phyloP scores from a whole-genome alignment of 2,888 invertebrate species.

The Phalera bucephala region DNA sequence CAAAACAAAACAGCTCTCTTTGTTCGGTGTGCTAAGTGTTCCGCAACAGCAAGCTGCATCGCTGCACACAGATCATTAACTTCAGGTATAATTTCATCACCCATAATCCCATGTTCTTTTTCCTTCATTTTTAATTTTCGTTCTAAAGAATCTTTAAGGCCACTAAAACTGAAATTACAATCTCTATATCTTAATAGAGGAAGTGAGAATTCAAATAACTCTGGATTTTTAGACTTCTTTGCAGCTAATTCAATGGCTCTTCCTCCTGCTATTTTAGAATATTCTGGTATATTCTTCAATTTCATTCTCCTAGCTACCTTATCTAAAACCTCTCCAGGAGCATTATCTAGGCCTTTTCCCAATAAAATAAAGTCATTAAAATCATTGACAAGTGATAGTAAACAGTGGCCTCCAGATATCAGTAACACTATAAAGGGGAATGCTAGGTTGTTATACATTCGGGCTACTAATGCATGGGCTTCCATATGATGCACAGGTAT shows the following conservation, averaged over 20 bases:
- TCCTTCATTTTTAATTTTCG: constrained; percentile 84
- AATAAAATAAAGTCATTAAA: constrained; percentile 90
- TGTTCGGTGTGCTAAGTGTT: constrained; percentile 91
- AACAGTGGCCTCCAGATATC: constrained; percentile 96
- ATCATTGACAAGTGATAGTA: constrained; percentile 88
- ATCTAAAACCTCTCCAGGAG: constrained; percentile 97
- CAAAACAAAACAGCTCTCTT: constrained; percentile 92
- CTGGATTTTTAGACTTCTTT: constrained; percentile 83
- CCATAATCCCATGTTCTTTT: constrained; percentile 75
- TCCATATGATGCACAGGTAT: constrained; percentile 99
- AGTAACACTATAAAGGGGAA: constrained; percentile 96
- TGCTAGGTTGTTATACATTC: constrained; percentile 87
- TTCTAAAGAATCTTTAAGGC: constrained; percentile 86
- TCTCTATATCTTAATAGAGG: constrained; percentile 86
- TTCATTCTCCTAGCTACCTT: constrained; percentile 95
- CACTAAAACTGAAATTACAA: constrained; percentile 96
- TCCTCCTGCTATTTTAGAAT: constrained; percentile 90
- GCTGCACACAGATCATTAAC: constrained; percentile 93
- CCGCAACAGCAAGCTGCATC: constrained; percentile 88
- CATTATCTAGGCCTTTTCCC: constrained; percentile 91
- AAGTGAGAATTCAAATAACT: constrained; percentile 85
- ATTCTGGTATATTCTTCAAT: constrained; percentile 89
- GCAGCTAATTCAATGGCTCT: constrained; percentile 93
- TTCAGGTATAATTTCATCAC: constrained; percentile 88
- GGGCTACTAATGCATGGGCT: constrained; percentile 96